Base-by-base conservation (phyloP, 2,113 vertebrate species). In the Gallinago undulata region DNA sequence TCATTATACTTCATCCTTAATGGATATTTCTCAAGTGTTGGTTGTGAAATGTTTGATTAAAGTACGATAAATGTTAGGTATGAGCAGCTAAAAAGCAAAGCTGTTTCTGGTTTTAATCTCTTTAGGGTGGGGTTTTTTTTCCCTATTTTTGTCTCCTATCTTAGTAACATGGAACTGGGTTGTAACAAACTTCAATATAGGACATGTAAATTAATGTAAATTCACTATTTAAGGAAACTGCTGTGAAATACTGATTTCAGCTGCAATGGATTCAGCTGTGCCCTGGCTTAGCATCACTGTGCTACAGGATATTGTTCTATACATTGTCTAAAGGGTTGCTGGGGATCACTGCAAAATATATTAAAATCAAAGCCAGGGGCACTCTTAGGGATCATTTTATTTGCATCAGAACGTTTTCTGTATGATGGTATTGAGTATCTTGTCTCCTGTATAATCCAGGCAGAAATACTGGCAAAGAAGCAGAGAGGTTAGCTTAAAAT, bases 161-260 rank as follows among this genome's bases (percentile, higher is more conserved):
- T 92, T 69, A 84, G 76, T 56, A 78, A 63, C 43, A n/a, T 47
- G 53, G 57, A 96, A 93, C 68, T 60, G 64, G 90, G 73, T 94
- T 94, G 84, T 90, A 88, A 67, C 48, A 81, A 94, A 72, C 51
- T 86, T 87, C 69, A 50, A 19, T 81, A 84, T 89, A 93, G 73
- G 69, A 81, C 53, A 74, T 86, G 92, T 84, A 96, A 87, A 95
- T 97, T 31, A 86, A 90, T 95, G 82, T 86, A 92, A 89, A 94
- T 95, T 48, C 56, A 28, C 86, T 95, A 43, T 93, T 92, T 90
- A 88, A 93, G 56, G 88, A 67, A 86, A 84, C 73, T 92, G 79
- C 83, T 33, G 30, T 37, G 75, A 87, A 95, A 87, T 39, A 69
- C 41, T 59, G 68, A 84, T 63, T 87, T 88, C 76, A 90, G 86